These are phyloP conservation scores for Crax fasciolata DNA, from an alignment of 2,797 vertebrate genomes.

Conservation along the genomic window DNA sequence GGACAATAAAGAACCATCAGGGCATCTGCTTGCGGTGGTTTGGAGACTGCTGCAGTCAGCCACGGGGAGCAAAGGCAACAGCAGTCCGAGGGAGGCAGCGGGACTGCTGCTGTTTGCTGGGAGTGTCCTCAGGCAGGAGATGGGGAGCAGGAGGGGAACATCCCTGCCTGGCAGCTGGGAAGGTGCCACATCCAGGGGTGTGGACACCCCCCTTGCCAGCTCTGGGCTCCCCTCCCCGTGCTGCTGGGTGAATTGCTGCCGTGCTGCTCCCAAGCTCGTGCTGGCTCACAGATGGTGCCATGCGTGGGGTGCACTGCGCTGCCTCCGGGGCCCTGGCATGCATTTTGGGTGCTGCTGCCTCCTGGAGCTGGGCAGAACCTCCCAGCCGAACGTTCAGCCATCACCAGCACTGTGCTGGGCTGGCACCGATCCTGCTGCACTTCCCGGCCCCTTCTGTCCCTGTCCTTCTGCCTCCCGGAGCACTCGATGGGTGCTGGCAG, in stretches of 20 bases:
- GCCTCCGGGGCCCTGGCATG: not conserved
- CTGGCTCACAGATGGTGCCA: not conserved
- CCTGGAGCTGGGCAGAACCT: not conserved
- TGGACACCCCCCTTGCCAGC: not conserved
- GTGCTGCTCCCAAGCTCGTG: not conserved
- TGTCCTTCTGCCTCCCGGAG: not conserved
- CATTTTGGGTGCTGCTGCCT: not conserved
- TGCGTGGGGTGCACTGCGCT: rapidly evolving
- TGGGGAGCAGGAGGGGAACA: not conserved
- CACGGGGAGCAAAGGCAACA: not conserved
- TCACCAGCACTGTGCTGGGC: rapidly evolving
- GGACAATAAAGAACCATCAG: constrained; percentile 69
- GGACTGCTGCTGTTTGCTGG: not conserved
- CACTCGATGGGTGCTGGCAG: not conserved
- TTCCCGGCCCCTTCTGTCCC: constrained; percentile 48
- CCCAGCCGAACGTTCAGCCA: not conserved
- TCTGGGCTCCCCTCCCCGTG: not conserved
- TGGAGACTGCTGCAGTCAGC: not conserved
- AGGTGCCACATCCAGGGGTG: not conserved
- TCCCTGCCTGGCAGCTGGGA: not conserved
- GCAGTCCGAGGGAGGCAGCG: not conserved
- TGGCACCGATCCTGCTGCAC: not conserved
- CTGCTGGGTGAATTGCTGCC: not conserved
- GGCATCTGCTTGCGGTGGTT: rapidly evolving
- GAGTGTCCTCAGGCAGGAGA: not conserved